A percentile compares a stretch with the other conserved stretches of the same genome.
These are phyloP conservation scores for Trididemnum miniatum DNA, from an alignment of 23 tunicate species.

Conservation along the genomic window DNA sequence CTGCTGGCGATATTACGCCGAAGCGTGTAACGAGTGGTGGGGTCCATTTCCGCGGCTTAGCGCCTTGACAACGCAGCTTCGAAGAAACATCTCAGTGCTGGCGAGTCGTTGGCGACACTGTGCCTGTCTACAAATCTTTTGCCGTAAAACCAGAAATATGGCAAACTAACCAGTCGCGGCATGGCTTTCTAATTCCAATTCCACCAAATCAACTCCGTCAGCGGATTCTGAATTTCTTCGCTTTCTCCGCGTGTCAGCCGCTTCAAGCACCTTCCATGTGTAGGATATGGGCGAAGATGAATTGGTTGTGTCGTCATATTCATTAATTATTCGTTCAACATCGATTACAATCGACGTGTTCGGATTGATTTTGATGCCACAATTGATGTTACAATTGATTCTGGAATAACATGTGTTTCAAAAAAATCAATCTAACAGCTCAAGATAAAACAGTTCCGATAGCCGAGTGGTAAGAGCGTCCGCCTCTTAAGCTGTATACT, in stretches of 20 bases:
- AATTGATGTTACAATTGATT: conserved; percentile 51
- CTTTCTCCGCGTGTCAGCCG: not conserved
- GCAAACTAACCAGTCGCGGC: conserved; percentile 15
- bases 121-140: too few species aligned
- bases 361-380: conserved; percentile 54
- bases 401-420: conserved; percentile 18
- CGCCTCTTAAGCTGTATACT: too few species aligned
- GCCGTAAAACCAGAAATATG: too few species aligned
- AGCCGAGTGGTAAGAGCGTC: too few species aligned
- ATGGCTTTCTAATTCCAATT: not conserved
- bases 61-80: too few species aligned
- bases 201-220: not conserved
- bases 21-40: too few species aligned
- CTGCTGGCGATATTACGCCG: too few species aligned
- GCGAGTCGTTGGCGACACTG: too few species aligned
- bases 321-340: not conserved
- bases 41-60: too few species aligned
- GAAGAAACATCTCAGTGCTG: too few species aligned
- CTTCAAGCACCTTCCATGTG: conserved; percentile 43
- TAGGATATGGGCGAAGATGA: not conserved
- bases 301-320: not conserved
- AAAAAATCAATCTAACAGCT: too few species aligned
- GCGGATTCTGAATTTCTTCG: not conserved
- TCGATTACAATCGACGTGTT: conserved; percentile 25
- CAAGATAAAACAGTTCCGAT: too few species aligned